Conservation (phyloP, 2,113 vertebrate genomes). For the Acanthochromis polyacanthus region DNA sequence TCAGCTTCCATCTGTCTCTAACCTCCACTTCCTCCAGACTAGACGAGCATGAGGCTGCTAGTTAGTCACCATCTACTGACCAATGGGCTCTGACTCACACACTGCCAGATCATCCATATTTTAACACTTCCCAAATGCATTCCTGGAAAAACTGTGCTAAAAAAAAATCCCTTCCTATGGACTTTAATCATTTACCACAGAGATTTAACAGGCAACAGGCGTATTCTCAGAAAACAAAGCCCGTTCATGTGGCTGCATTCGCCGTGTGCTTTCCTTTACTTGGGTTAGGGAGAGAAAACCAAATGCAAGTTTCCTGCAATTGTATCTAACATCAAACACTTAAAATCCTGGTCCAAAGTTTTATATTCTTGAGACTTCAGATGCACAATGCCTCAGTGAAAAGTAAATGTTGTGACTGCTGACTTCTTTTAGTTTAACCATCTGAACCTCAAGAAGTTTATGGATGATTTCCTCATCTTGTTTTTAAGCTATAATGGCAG, state of each 20-base stretch:
- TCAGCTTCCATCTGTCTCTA: conserved; percentile 29
- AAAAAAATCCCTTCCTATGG: conserved; percentile 14
- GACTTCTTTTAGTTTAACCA: not conserved
- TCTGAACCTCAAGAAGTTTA: too few species aligned
- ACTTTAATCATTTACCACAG: conserved; percentile 59
- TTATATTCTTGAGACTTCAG: not conserved
- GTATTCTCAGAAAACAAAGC: conserved; percentile 22
- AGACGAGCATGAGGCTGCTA: conserved; percentile 39
- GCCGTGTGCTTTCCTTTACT: conserved; percentile 5
- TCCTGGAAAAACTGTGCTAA: conserved; percentile 59
- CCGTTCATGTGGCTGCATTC: not conserved
- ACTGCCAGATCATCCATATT: conserved; percentile 40
- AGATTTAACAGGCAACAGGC: conserved; percentile 64
- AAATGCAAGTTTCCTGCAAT: not conserved
- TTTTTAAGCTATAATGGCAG: too few species aligned
- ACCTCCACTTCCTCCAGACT: conserved; percentile 48
- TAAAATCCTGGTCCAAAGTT: not conserved
- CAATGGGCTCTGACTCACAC: conserved; percentile 69
- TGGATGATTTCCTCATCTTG: too few species aligned
- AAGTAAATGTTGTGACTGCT: not conserved
- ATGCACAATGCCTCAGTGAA: not conserved
- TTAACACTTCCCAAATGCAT: conserved; percentile 54
- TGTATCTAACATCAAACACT: not conserved
- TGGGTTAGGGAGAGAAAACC: not conserved
- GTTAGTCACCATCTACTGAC: conserved; percentile 69